These are phyloP conservation scores for Phylloscopus whistleri DNA, from an alignment of 2,113 vertebrate species.

Conservation along the genomic window DNA sequence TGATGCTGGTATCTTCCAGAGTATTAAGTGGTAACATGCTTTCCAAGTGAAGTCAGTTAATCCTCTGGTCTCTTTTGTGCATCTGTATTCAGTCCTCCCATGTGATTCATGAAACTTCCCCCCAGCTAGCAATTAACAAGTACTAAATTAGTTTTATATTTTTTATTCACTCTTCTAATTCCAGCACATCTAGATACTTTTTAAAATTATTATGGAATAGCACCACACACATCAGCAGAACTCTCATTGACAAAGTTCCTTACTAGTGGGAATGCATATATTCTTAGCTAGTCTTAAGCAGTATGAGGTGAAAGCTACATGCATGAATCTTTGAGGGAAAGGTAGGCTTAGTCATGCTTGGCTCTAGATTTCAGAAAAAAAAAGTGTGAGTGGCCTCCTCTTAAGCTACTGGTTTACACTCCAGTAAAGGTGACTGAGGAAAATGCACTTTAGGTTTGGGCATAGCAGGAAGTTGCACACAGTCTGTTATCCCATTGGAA, in stretches of 20 bases:
- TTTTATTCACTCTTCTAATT: not conserved
- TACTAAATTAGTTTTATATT: not conserved
- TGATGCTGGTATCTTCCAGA: not conserved
- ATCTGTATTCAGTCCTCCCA: not conserved
- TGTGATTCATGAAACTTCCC: not conserved
- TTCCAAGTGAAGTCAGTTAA: not conserved
- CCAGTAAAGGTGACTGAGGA: not conserved
- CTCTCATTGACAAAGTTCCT: not conserved
- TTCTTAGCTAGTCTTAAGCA: not conserved
- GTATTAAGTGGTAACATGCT: not conserved
- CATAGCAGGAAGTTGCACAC: not conserved
- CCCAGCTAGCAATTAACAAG: not conserved
- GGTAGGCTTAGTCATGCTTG: not conserved
- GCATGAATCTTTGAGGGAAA: not conserved
- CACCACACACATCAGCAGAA: not conserved
- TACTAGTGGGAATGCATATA: not conserved
- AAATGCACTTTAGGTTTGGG: not conserved
- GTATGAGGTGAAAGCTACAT: not conserved
- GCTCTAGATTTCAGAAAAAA: not conserved
- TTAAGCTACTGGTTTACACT: not conserved
- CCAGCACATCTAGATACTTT: not conserved
- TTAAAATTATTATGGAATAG: not conserved
- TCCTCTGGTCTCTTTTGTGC: not conserved
- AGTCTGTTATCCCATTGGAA: not conserved
- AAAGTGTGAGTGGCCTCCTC: not conserved